These are phyloP conservation scores for Aphis gossypii DNA, from an alignment of 1,140 invertebrate genomes.

Conservation along the genomic window DNA sequence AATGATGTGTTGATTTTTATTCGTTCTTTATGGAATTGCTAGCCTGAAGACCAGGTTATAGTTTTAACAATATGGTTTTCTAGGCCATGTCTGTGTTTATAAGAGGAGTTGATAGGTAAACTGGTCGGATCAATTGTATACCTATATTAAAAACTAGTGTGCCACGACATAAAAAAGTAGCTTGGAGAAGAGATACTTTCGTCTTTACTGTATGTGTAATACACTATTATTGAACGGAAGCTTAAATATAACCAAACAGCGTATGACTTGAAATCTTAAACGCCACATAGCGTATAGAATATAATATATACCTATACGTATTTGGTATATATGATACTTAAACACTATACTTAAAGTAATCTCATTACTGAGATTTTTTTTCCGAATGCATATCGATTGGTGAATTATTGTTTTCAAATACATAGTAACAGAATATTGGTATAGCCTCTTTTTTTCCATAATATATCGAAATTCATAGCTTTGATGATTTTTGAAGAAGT, in stretches of 20 bases:
- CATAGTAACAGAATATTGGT: neutral
- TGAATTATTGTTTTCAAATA: neutral
- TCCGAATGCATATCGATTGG: neutral
- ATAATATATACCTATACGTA: neutral
- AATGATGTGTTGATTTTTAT: neutral
- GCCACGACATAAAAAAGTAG: slow-evolving; percentile 12
- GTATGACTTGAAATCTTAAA: neutral
- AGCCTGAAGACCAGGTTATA: neutral
- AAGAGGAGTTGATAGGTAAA: slow-evolving; percentile 32
- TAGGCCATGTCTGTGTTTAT: slow-evolving; percentile 31
- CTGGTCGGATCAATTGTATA: slow-evolving; percentile 36
- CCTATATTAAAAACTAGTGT: slow-evolving; percentile 49
- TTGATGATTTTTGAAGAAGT: neutral
- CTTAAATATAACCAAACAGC: neutral
- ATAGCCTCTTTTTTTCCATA: neutral
- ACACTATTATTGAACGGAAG: neutral
- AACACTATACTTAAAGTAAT: neutral
- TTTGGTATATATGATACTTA: neutral
- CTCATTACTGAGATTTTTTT: neutral
- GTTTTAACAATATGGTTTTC: slow-evolving; percentile 30
- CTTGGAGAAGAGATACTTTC: neutral
- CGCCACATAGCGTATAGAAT: neutral
- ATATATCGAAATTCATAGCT: neutral
- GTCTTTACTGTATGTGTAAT: neutral
- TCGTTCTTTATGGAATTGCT: neutral